Conservation (phyloP, 2,797 vertebrate species). For the Myotis planiceps region DNA sequence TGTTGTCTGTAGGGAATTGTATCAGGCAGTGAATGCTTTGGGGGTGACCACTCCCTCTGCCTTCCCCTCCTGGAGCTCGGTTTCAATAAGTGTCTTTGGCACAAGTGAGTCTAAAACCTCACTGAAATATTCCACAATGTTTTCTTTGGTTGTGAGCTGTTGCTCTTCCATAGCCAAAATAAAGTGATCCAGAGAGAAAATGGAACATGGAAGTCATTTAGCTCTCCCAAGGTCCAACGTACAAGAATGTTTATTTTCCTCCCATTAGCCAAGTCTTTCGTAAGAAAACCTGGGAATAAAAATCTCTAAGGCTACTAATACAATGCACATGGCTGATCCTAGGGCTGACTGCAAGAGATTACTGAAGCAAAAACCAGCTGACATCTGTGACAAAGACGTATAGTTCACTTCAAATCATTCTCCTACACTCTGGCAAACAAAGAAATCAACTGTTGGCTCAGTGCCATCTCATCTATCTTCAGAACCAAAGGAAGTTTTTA, state of each 20-base stretch:
- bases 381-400: constrained; percentile 69
- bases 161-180: constrained; percentile 1
- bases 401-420: constrained; percentile 63
- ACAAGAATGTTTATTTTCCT: constrained; percentile 55
- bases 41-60: not conserved
- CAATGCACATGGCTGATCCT: constrained; percentile 34
- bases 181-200: constrained; percentile 42
- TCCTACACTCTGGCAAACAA: constrained; percentile 41
- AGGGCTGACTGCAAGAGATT: constrained; percentile 47
- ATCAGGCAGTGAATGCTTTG: constrained; percentile 25
- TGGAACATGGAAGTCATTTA: constrained; percentile 53
- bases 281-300: constrained; percentile 54
- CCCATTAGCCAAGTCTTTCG: constrained; percentile 54
- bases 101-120: constrained; percentile 23
- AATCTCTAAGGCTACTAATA: constrained; percentile 37
- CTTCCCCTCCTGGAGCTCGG: not conserved
- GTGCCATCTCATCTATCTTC: constrained; percentile 53
- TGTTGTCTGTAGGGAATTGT: constrained; percentile 5
- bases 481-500: constrained; percentile 59
- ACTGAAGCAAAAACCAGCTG: constrained; percentile 46
- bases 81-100: constrained; percentile 59
- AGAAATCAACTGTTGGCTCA: constrained; percentile 30
- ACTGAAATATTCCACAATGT: constrained; percentile 23
- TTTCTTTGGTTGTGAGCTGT: constrained; percentile 12
- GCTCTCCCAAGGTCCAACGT: not conserved